These are phyloP conservation scores for Cryptotis parvus DNA, from an alignment of 2,113 vertebrate genomes.

Conservation along the genomic window DNA sequence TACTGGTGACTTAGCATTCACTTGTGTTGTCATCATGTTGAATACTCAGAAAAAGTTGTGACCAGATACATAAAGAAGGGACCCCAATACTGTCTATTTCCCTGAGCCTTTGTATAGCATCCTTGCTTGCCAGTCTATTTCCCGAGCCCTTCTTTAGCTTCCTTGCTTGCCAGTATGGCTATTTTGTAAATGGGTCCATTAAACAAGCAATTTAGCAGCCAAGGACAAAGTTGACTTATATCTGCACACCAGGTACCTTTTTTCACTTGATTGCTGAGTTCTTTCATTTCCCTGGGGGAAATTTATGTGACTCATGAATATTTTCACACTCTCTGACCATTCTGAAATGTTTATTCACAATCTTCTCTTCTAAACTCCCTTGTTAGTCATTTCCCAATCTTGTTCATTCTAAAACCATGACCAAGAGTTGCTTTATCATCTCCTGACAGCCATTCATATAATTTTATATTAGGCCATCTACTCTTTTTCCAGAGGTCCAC, in stretches of 20 bases:
- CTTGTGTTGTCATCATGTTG: neutral
- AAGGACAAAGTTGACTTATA: constrained; percentile 9
- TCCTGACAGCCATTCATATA: neutral
- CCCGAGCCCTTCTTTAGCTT: too few relatives aligned
- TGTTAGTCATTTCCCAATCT: constrained; percentile 15
- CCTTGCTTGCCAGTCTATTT: neutral
- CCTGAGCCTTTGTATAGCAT: neutral
- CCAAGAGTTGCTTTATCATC: neutral
- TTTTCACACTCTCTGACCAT: constrained; percentile 6
- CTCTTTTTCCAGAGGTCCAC: neutral
- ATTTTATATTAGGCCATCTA: neutral
- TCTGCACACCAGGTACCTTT: neutral
- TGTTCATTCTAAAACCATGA: neutral
- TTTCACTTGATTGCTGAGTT: constrained; percentile 8
- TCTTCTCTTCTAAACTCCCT: neutral
- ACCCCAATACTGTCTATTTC: neutral
- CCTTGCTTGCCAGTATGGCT: neutral
- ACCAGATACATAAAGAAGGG: neutral
- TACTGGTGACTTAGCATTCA: neutral
- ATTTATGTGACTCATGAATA: constrained; percentile 37
- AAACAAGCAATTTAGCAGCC: neutral
- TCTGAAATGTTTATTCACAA: constrained; percentile 36
- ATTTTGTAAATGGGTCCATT: constrained; percentile 39
- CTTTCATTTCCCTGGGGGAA: neutral
- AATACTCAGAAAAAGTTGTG: neutral